Evolutionary conservation across 2,797 vertebrate genomes (phyloP).

Genomic region (Sebastes cheni): DNA sequence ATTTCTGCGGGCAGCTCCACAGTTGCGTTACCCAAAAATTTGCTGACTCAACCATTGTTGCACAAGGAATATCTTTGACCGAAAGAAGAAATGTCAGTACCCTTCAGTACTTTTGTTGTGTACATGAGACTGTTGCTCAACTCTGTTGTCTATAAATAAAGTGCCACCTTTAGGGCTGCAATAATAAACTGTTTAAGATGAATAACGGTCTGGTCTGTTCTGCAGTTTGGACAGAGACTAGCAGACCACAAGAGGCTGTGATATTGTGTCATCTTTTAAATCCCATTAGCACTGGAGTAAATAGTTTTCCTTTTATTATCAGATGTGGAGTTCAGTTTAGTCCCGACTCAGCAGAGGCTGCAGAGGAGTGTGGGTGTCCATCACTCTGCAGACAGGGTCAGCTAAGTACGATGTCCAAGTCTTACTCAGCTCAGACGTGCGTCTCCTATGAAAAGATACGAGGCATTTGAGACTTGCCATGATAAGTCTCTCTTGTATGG

Average conservation of each 20-base stretch:
- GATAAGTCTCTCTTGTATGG: conserved; percentile 73
- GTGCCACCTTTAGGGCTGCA: conserved; percentile 12
- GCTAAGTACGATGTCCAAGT: conserved; percentile 47
- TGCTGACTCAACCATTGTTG: conserved; percentile 23
- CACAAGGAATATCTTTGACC: conserved; percentile 37
- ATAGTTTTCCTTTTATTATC: conserved; percentile 58
- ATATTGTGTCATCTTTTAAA: conserved; percentile 64
- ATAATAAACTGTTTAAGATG: conserved; percentile 25
- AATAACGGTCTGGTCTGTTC: conserved; percentile 10
- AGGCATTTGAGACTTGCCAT: conserved; percentile 61
- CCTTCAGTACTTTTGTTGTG: background rate
- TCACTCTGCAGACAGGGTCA: conserved; percentile 49
- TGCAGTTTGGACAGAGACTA: conserved; percentile 16
- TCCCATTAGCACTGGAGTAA: conserved; percentile 47
- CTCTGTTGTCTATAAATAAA: conserved; percentile 19
- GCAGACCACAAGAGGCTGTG: conserved; percentile 32
- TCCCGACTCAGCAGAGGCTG: conserved; percentile 33
- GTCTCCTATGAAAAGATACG: conserved; percentile 63
- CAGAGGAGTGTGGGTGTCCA: conserved; percentile 44
- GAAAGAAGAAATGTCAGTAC: conserved; percentile 23
- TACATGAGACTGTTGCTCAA: conserved; percentile 28
- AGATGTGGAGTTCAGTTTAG: conserved; percentile 54
- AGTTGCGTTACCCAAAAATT: conserved; percentile 13
- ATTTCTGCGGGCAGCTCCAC: conserved; percentile 8
- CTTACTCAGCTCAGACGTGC: conserved; percentile 39